phyloP scores from a whole-genome alignment of 1,140 invertebrate genomes.

The Metopolophium dirhodum region DNA sequence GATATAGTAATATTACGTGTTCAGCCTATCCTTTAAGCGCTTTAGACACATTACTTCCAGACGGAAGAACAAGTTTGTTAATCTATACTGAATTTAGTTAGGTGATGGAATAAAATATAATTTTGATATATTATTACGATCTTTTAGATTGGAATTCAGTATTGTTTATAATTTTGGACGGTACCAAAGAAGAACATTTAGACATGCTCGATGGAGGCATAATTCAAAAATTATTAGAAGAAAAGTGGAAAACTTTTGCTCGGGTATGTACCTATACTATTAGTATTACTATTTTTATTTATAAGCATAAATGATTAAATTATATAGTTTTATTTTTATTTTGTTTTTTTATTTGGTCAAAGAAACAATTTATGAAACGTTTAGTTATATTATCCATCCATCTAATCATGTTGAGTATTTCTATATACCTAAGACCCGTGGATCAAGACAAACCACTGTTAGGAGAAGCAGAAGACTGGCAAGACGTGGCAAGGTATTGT shows the following conservation, averaged over 20 bases:
- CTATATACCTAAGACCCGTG: conserved; percentile 84
- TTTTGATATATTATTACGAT: conserved; percentile 60
- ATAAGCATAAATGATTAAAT: neutral
- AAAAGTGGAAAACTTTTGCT: conserved; percentile 99
- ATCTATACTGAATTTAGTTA: neutral
- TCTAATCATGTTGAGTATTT: conserved; percentile 84
- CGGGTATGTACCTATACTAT: conserved; percentile 69
- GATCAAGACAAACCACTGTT: conserved; percentile 66
- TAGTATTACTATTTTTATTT: neutral
- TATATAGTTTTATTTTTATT: neutral
- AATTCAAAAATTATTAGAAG: conserved; percentile 93
- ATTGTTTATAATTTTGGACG: conserved; percentile 96
- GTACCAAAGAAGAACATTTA: conserved; percentile 95
- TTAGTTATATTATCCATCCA: conserved; percentile 86
- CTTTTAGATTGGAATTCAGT: conserved; percentile 95
- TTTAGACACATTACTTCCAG: conserved; percentile 91
- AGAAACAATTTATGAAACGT: conserved; percentile 91
- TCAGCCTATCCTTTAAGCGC: conserved; percentile 96
- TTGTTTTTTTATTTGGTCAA: neutral
- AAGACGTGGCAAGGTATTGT: conserved; percentile 69
- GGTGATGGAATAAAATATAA: neutral
- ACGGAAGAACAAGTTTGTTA: conserved; percentile 89
- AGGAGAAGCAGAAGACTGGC: conserved; percentile 67
- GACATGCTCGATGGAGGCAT: conserved; percentile 99
- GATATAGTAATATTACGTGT: conserved; percentile 99